phyloP scores from a whole-genome alignment of 2,888 invertebrate species.

The Cantharis rustica region DNA sequence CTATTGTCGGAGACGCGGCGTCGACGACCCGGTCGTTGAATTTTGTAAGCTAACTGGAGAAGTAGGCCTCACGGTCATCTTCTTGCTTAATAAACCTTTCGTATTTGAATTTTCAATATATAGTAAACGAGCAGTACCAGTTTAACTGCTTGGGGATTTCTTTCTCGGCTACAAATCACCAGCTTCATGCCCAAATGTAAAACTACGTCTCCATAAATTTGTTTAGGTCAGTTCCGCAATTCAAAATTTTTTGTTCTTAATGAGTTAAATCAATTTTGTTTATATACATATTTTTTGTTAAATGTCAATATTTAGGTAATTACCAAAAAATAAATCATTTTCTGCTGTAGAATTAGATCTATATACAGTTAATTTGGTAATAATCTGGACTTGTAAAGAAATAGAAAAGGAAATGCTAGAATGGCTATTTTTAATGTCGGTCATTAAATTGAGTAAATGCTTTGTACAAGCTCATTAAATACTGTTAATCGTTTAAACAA shows the following conservation, averaged over 20 bases:
- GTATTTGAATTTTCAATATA: constrained; percentile 21
- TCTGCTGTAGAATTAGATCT: not conserved
- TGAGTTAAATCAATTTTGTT: not conserved
- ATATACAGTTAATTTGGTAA: not conserved
- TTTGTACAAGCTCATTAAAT: constrained; percentile 21
- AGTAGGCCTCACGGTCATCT: constrained; percentile 30
- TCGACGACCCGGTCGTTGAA: constrained; percentile 17
- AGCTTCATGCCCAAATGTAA: not conserved
- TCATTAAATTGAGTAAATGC: constrained; percentile 15
- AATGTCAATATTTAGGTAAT: not conserved
- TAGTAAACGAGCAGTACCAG: constrained; percentile 19
- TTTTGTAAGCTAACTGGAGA: constrained; percentile 26
- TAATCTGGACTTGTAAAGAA: constrained; percentile 7
- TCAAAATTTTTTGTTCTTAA: not conserved
- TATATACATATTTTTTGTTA: not conserved
- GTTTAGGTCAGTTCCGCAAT: not conserved
- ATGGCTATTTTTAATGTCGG: constrained; percentile 10
- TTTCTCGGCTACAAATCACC: constrained; percentile 8
- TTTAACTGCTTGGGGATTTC: constrained; percentile 7
- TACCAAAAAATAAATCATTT: not conserved
- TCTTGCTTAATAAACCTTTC: constrained; percentile 14
- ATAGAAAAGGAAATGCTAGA: constrained; percentile 18
- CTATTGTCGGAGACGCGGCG: constrained; percentile 18
- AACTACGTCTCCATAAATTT: not conserved
- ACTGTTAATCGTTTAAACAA: constrained; percentile 9